Percentiles rank a stretch among this genome's conserved stretches.
phyloP scores from a whole-genome alignment of 2,888 invertebrate species.

The Platycheirus rosarum region DNA sequence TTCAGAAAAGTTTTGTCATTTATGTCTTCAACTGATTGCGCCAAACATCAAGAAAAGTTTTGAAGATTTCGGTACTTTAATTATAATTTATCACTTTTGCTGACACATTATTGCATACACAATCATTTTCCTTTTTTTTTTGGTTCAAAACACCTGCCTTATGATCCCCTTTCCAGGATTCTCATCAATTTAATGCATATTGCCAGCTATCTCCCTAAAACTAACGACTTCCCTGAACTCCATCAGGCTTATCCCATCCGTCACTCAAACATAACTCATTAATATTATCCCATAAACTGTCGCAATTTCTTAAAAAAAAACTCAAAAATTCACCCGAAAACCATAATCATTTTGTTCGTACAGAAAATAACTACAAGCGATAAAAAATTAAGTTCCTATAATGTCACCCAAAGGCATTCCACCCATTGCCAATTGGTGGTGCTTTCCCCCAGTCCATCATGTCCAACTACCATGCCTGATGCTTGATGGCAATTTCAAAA shows the following conservation, averaged over 20 bases:
- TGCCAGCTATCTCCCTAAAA: conserved; percentile 19
- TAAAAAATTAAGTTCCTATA: conserved; percentile 45
- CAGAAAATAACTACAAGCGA: conserved; percentile 1
- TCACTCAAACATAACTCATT: conserved; percentile 25
- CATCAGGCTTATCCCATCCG: conserved; percentile 44
- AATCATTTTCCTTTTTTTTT: too few species aligned
- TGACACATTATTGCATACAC: too few species aligned
- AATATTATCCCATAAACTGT: conserved; percentile 49
- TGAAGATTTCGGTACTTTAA: too few species aligned
- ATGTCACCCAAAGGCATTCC: conserved; percentile 62
- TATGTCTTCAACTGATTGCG: too few species aligned
- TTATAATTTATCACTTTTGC: too few species aligned
- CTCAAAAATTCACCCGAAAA: conserved; percentile 37
- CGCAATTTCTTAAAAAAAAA: conserved; percentile 20
- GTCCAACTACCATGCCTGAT: conserved; percentile 10
- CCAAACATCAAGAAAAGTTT: too few species aligned
- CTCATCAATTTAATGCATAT: conserved; percentile 38
- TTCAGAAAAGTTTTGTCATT: too few species aligned
- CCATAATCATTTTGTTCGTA: conserved; percentile 28
- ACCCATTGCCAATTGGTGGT: conserved; percentile 22
- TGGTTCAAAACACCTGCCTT: neutral
- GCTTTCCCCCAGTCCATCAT: conserved; percentile 47
- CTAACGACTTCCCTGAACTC: conserved; percentile 8
- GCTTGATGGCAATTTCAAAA: conserved; percentile 6
- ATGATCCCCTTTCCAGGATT: neutral